These are phyloP conservation scores for Pangasius mekongensis DNA, from an alignment of 2,797 vertebrate genomes.

Conservation along the genomic window DNA sequence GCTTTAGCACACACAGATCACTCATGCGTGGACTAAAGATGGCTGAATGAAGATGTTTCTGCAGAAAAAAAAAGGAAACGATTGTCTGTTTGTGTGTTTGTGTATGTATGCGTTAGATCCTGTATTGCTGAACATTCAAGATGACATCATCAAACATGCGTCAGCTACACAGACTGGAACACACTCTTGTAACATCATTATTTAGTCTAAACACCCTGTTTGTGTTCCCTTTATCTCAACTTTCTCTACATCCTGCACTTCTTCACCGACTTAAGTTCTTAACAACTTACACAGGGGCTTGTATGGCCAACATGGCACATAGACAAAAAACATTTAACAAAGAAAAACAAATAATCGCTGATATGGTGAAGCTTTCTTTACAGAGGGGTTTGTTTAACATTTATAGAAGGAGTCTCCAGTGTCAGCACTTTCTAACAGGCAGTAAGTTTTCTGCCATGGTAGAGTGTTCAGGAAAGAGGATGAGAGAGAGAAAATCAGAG, in stretches of 20 bases:
- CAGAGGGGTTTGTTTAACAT: background rate
- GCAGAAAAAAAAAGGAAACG: background rate
- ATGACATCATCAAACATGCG: constrained; percentile 11
- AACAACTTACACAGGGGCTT: background rate
- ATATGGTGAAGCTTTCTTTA: background rate
- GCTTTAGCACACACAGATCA: background rate
- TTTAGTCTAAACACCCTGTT: background rate
- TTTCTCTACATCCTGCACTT: background rate
- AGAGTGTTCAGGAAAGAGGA: background rate
- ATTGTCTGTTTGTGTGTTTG: background rate
- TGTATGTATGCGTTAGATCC: background rate
- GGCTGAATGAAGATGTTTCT: constrained; percentile 21
- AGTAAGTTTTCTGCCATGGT: background rate
- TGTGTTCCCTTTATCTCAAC: background rate
- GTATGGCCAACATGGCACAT: background rate
- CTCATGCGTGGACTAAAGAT: constrained; percentile 22
- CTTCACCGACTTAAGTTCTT: background rate
- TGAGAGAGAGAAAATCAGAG: background rate
- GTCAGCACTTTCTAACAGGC: background rate
- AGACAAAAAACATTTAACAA: background rate
- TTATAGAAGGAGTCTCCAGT: background rate
- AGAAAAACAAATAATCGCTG: background rate
- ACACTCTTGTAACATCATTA: background rate
- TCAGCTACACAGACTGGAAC: background rate
- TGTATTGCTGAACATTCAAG: background rate